phyloP scores from a whole-genome alignment of 23 tunicate genomes.

The Diplosoma virens region DNA sequence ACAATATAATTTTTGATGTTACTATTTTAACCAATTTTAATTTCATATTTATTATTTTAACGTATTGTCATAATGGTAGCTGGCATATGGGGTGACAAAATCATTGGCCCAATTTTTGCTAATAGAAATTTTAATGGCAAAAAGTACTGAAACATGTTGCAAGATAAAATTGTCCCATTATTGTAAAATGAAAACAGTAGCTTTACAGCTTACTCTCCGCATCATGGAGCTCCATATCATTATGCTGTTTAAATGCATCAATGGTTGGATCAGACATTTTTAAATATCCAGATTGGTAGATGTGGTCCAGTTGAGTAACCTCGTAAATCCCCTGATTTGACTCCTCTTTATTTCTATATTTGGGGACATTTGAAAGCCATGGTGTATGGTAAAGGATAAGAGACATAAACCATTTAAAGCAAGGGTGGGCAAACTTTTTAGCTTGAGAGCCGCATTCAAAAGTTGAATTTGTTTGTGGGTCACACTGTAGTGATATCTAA shows the following conservation, averaged over 20 bases:
- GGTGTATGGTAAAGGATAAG: not conserved
- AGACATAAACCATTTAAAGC: not conserved
- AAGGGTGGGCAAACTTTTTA: no score
- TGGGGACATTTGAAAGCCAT: not conserved
- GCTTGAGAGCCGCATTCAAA: no score
- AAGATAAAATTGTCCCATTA: not conserved
- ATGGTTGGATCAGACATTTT: not conserved
- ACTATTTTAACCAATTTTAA: not conserved
- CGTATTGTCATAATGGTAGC: not conserved
- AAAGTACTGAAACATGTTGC: not conserved
- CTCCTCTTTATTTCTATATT: not conserved
- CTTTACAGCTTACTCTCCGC: not conserved
- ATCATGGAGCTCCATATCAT: no score
- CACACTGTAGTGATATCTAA: no score
- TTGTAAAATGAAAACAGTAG: not conserved
- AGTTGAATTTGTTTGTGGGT: no score
- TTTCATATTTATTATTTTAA: not conserved
- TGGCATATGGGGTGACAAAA: not conserved
- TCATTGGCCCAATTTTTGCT: not conserved
- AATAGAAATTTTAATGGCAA: not conserved
- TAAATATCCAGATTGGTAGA: not conserved
- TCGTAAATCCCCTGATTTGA: no score
- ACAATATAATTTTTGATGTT: no score
- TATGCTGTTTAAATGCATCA: not conserved
- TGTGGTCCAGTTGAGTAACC: not conserved